These are phyloP conservation scores for Eupithecia subfuscata DNA, from an alignment of 2,888 invertebrate species.

Conservation along the genomic window DNA sequence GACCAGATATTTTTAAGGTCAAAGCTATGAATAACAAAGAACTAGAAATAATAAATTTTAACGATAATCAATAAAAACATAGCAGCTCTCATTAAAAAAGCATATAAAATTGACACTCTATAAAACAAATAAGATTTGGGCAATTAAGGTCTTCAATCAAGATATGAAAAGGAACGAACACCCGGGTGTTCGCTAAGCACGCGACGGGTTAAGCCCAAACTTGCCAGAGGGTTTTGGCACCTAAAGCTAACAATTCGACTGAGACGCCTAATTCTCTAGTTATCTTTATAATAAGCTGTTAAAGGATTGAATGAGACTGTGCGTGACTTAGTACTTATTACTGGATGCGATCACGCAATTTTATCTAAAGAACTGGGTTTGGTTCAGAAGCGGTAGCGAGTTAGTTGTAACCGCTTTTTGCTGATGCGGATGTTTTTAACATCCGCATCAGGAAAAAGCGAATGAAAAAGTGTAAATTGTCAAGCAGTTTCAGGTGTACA, in stretches of 20 bases:
- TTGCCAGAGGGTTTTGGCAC: not conserved
- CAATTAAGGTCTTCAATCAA: not conserved
- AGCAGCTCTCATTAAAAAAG: not conserved
- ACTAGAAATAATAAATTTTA: not conserved
- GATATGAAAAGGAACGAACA: slow-evolving; percentile 1
- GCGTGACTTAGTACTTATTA: slow-evolving; percentile 45
- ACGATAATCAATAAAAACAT: not conserved
- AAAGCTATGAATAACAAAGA: not conserved
- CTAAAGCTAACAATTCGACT: slow-evolving; percentile 40
- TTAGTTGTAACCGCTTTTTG: not conserved
- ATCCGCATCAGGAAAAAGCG: not conserved
- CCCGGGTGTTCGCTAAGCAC: no score
- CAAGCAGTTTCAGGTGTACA: not conserved
- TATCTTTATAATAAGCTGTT: slow-evolving; percentile 46
- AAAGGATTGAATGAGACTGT: slow-evolving; percentile 40
- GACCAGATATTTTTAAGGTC: not conserved
- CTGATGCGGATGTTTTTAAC: no score
- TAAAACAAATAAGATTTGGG: not conserved
- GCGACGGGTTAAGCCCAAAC: slow-evolving; percentile 2
- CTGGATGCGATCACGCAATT: slow-evolving; percentile 38
- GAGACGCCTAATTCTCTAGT: slow-evolving; percentile 46
- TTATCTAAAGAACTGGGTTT: slow-evolving; percentile 22
- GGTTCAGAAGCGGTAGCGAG: slow-evolving; percentile 1
- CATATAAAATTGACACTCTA: not conserved
- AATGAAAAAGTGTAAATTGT: not conserved